Evolutionary conservation across 2,888 invertebrate species (phyloP).

Genomic region (Eurois occulta): DNA sequence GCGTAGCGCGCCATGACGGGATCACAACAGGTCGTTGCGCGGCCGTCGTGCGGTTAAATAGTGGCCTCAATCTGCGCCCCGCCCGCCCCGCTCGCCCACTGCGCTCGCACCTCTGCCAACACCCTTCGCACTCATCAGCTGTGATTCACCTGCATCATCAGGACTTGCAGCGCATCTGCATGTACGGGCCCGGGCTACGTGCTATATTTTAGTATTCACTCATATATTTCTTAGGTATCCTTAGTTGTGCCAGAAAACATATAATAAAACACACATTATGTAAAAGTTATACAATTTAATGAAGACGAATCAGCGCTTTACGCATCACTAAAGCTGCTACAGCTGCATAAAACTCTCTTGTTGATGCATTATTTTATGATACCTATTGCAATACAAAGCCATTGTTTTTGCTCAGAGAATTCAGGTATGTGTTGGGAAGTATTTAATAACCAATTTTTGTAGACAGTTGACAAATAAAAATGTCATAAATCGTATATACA

Average conservation of each 20-base stretch:
- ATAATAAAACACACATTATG: slow-evolving; percentile 51
- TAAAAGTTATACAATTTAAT: slow-evolving; percentile 60
- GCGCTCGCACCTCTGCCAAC: slow-evolving; percentile 86
- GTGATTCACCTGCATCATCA: slow-evolving; percentile 83
- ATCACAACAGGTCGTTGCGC: slow-evolving; percentile 91
- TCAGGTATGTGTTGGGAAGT: slow-evolving; percentile 6
- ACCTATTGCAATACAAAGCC: slow-evolving; percentile 1
- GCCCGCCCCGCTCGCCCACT: slow-evolving; percentile 89
- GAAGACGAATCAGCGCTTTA: slow-evolving; percentile 42
- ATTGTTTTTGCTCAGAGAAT: slow-evolving; percentile 11
- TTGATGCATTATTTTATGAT: slow-evolving; percentile 37
- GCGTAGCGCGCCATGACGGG: slow-evolving; percentile 91
- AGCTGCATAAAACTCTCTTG: slow-evolving; percentile 23
- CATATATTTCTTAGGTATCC: slow-evolving; percentile 34
- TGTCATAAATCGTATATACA: neutral
- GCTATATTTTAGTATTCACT: slow-evolving; percentile 36
- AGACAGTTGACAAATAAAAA: neutral
- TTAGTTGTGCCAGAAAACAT: slow-evolving; percentile 40
- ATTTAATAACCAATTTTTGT: slow-evolving; percentile 1
- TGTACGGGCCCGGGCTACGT: slow-evolving; percentile 9
- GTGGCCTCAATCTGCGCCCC: slow-evolving; percentile 90
- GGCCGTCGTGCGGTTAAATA: slow-evolving; percentile 89
- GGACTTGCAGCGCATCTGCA: slow-evolving; percentile 66
- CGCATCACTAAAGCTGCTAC: slow-evolving; percentile 37
- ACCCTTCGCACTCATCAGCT: slow-evolving; percentile 88